Evolutionary conservation across 2,888 invertebrate genomes (phyloP), one percentile per base, ranked within the genome.

Genomic region (Tetragonisca angustula): DNA sequence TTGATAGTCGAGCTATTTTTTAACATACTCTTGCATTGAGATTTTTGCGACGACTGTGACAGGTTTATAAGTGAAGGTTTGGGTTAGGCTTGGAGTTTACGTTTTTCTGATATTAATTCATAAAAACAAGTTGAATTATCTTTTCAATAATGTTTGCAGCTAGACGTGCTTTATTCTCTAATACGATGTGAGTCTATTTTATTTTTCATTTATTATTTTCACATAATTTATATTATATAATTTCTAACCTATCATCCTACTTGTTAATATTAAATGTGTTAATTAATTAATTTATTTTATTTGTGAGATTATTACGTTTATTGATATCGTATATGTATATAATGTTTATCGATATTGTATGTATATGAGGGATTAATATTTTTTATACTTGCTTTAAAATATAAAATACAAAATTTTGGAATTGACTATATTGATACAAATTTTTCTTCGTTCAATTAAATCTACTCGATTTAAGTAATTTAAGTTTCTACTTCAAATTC

Each of bases 71-170:
- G 56, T 17, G 50, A 56, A 32, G 27, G 27, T 70, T 27, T 0
- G 11, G 24, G 27, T 70, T 27, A 0, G 11, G 13, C 4, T 56
- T 13, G 19, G 11, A 36, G 15, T 65, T 54, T 21, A 24, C 15
- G 21, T 32, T 27, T 32, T 52, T 62, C 21, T 21, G 21, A 2
- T 24, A 21, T 27, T 9, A 67, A 19, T 83, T 72, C 24, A 15
- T 64, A 68, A 43, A 15, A n/a, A 49, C 68, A 56, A 19, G n/a
- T 64, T 65, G 24, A 59, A 67, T 65, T 9, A 61, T 36, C 59
- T 5, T 70, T 59, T 43, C 27, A 65, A 91, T 32, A 36, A 92
- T 93, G 93, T 91, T 92, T 62, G 88, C 88, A 27, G 80, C 81
- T 32, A 90, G 88, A 82, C 88, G 91, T 70, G 78, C 80, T 68